phyloP scores from a whole-genome alignment of 2,888 invertebrate species.

The Glyphotaelius pellucidus region DNA sequence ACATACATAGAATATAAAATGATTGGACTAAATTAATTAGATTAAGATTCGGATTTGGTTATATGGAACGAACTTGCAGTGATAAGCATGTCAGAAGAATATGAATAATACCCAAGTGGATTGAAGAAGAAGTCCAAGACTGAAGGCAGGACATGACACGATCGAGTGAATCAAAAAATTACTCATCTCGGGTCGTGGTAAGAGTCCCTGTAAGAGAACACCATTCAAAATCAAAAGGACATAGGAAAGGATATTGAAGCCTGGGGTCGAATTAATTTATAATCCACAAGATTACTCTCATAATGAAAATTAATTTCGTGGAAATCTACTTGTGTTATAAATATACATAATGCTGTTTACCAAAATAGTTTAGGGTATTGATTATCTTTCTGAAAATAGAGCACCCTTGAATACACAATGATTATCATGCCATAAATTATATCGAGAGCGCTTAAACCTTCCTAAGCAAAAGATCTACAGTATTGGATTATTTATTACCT shows the following conservation, averaged over 20 bases:
- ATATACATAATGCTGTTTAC: neutral
- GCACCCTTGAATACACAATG: neutral
- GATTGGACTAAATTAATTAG: neutral
- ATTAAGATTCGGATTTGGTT: neutral
- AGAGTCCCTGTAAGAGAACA: too few species aligned
- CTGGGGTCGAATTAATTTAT: neutral
- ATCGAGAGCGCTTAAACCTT: neutral
- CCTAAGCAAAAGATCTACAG: neutral
- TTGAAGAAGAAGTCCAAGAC: too few species aligned
- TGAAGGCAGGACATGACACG: too few species aligned
- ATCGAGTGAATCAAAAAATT: too few species aligned
- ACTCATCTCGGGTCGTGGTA: too few species aligned
- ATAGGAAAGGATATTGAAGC: neutral
- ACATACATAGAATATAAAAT: neutral
- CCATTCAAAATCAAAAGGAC: too few species aligned
- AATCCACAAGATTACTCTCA: neutral
- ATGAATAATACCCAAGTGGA: neutral
- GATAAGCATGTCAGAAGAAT: neutral
- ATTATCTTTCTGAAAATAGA: neutral
- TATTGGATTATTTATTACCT: neutral
- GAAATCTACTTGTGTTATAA: neutral
- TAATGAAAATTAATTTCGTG: neutral
- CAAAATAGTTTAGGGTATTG: neutral
- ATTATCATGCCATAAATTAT: neutral
- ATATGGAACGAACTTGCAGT: neutral